Base-by-base conservation (phyloP, 2,113 vertebrate species). In the Rhea pennata region DNA sequence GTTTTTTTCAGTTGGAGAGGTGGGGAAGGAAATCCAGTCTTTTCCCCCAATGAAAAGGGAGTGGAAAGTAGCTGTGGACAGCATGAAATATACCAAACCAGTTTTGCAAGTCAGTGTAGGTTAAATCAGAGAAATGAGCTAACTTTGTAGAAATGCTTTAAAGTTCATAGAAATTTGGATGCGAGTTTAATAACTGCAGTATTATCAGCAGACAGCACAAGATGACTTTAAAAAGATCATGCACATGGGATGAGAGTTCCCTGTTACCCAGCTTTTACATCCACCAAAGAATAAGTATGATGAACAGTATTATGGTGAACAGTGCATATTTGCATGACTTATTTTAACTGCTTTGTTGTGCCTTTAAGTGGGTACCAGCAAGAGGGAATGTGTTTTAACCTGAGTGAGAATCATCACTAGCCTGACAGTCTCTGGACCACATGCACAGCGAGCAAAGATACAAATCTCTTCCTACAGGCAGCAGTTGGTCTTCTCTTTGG, bases 331-430 rank as follows among this genome's bases (percentile, higher is more conserved):
- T 87, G 61, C 40, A 8, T 58, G 2, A 24, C 74, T 95, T 95
- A 92, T 90, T 71, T 12, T 67, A 93, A 65, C 42, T 53, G 59
- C 31, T 74, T 92, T 84, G 66, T 86, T 26, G 17, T 87, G 88
- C 58, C 73, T 92, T 88, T 84, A 91, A 80, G 24, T 72, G 62
- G 81, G 66, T 87, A 54, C 81, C 71, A 92, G 88, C 88, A 87
- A 84, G 77, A 94, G 58, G 23, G 90, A 95, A 95, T 87, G 69
- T 67, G 16, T 58, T 96, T 95, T 93, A 82, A 83, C 87, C 59
- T 22, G 89, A 64, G 89, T 39, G 87, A 77, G 81, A 92, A 89
- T 72, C 88, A 87, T 53, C 88, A 75, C 94, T 96, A 94, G 66
- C 66, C 58, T 95, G 90, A 64, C 54, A 48, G 39, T 72, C 78